phyloP scores from a whole-genome alignment of 2,113 vertebrate genomes.

The Entomyzon cyanotis region DNA sequence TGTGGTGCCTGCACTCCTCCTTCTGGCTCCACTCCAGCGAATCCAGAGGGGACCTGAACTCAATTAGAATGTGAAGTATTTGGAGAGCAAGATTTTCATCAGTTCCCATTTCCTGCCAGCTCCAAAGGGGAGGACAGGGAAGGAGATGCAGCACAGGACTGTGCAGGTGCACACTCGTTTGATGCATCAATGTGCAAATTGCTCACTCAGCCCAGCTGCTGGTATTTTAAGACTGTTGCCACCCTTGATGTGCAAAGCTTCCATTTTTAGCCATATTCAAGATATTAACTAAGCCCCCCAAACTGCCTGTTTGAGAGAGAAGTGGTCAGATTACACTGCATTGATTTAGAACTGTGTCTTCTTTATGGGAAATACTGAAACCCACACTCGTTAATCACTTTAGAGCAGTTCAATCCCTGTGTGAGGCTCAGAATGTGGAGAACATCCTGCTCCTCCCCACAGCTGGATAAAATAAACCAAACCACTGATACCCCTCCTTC shows the following conservation, averaged over 20 bases:
- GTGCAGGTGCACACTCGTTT: slow-evolving; percentile 24
- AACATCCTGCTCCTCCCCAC: background rate
- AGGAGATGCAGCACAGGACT: background rate
- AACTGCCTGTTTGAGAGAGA: accelerated
- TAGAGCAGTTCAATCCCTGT: background rate
- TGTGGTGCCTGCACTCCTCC: background rate
- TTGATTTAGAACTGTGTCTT: background rate
- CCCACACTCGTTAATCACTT: background rate
- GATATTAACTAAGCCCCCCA: background rate
- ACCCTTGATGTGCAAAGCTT: background rate
- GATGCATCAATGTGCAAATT: background rate
- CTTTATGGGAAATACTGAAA: background rate
- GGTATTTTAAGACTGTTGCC: background rate
- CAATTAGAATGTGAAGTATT: slow-evolving; percentile 30
- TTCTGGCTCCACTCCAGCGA: slow-evolving; percentile 3
- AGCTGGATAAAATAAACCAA: background rate
- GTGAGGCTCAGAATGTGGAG: background rate
- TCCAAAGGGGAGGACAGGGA: background rate
- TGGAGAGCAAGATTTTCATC: slow-evolving; percentile 26
- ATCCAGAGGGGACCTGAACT: background rate
- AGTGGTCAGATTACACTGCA: background rate
- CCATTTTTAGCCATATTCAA: background rate
- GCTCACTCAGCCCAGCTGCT: slow-evolving; percentile 41
- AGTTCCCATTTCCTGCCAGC: slow-evolving; percentile 14
- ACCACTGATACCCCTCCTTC: background rate